Evolutionary conservation across 2,888 invertebrate genomes (phyloP), one percentile per base, ranked within the genome.

Genomic region (Drosophila mayaguana): DNA sequence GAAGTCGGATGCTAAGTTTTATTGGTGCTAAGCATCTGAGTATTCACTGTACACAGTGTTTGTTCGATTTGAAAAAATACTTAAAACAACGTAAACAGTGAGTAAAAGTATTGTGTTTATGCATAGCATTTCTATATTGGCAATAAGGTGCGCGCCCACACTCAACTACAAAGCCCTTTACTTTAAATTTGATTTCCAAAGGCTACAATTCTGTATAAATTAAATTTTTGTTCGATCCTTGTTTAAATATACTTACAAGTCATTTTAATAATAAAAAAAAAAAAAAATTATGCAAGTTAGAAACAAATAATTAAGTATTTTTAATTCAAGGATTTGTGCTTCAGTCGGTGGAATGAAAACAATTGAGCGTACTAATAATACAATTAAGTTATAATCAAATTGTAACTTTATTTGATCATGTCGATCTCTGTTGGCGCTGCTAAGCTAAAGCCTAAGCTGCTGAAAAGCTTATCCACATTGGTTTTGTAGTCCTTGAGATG

Each of bases 1-100:
- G 80, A 87, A 84, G 85, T 84, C 88, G 78, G 83, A 87, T 83
- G 83, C 88, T 76, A 72, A 81, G 88, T 82, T 82, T 67, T 60
- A 78, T 69, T 67, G 83, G 85, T 84, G 83, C 88, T 79, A 82
- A 84, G 84, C 83, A 84, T 87, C 83, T 87, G 85, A 70, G 70
- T 74, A 80, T 70, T 72, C 80, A 80, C 69, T 69, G 56, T 63
- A 65, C 60, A 50, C 62, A 53, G 63, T 51, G 57, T 62, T 65
- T 73, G 59, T 77, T 63, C 70, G 63, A 59, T 53, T 60, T 12
- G 60, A 63, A 53, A 45, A 57, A 51, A 51, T 56, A 60, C 43
- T 28, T 68, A 71, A 59, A 81, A 66, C 54, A 81, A 66, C 54
- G 36, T 40, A 46, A 63, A 67, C 57, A 73, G 68, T 75, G 65